Evolutionary conservation across 1,140 invertebrate genomes (phyloP), one percentile per base, ranked within the genome.

Genomic region (Rhysida immarginata): DNA sequence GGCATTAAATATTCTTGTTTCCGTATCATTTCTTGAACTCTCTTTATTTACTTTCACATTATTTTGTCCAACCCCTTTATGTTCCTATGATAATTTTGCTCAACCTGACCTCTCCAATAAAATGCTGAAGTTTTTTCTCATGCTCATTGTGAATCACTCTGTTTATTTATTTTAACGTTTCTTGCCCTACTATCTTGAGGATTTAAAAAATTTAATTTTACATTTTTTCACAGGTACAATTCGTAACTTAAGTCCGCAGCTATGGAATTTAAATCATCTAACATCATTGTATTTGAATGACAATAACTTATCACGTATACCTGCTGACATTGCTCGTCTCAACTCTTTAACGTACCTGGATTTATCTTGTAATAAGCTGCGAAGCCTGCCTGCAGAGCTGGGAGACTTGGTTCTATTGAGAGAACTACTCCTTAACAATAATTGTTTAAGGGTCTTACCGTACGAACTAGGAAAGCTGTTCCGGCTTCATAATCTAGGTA

Each of bases 401-500:
- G 94, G 95, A 58, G 93, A 97, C 69, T 81, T 98, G 65, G 85
- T 92, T 69, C 81, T 85, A 67, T 80, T 96, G 62, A 89, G 89
- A 73, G 94, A 98, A 74, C 77, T 99, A 61, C 79, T 92, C 63
- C 76, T 98, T 53, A 90, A 88, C 71, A 84, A 97, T 74, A 99
- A 99, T 75, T 84, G 83, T 67, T 77, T 99, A 59, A 79, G 93
- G 50, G 81, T 85, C 60, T 76, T 99, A 64, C 96, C 96, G 1
- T 96, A 89, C 72, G 94, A 98, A 74, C 77, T 99, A 63, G 96
- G 96, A 60, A 96, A 95, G 74, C 79, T 99, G 59, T 99, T 98
- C 73, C 91, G 96, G 73, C 77, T 99, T 60, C 85, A 93, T 73
- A 74, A 65, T 51, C 64, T 78, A 56, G 75, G 76, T 78, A 64